A percentile compares a stretch with the other conserved stretches of the same genome.
phyloP scores from a whole-genome alignment of 92 coral and sea anemone species.

The Pocillopora grandis region DNA sequence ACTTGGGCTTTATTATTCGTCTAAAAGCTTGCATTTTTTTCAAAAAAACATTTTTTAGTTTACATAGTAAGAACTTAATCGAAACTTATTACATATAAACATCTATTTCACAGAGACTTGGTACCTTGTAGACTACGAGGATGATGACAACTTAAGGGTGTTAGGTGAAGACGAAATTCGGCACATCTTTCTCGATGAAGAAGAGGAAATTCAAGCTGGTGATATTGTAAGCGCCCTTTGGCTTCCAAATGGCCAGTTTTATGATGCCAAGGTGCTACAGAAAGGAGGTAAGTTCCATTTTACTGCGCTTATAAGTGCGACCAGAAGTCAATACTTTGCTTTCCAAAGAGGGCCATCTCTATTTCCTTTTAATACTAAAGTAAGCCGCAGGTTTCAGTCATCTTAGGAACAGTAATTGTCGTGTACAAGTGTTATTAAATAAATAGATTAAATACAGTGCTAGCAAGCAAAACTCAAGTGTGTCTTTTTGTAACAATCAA shows the following conservation, averaged over 20 bases:
- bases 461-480: conserved; percentile 21
- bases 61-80: conserved; percentile 21
- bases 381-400: too few species aligned
- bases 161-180: conserved; percentile 31
- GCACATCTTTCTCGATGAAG: conserved; percentile 38
- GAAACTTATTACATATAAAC: neutral
- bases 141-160: conserved; percentile 34
- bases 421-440: too few species aligned
- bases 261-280: conserved; percentile 47
- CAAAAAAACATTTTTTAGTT: neutral
- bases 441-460: neutral
- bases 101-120: conserved; percentile 10
- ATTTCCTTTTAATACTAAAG: too few species aligned
- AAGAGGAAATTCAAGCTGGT: conserved; percentile 39
- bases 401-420: too few species aligned
- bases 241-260: conserved; percentile 46
- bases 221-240: conserved; percentile 58
- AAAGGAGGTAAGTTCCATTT: conserved; percentile 18
- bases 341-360: too few species aligned
- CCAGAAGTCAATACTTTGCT: neutral
- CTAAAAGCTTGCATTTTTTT: neutral
- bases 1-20: too few species aligned
- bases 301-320: neutral
- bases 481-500: conserved; percentile 6
- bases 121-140: conserved; percentile 57